phyloP scores from a whole-genome alignment of 1,140 invertebrate genomes.

The Olivierus martensii region DNA sequence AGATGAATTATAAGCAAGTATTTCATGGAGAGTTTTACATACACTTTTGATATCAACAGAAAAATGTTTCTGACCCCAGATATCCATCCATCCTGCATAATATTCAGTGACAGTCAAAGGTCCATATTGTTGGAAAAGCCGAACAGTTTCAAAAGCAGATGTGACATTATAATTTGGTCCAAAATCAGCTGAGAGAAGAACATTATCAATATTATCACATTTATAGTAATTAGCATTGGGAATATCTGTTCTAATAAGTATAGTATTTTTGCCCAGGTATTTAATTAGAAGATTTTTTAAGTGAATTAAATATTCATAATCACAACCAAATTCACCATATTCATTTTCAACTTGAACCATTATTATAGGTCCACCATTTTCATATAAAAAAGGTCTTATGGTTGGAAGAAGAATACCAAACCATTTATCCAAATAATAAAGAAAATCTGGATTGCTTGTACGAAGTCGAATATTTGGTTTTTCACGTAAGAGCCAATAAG shows the following conservation, averaged over 20 bases:
- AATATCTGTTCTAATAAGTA: slow-evolving; percentile 74
- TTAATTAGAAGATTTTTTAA: slow-evolving; percentile 38
- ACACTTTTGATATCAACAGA: slow-evolving; percentile 37
- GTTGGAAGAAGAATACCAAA: slow-evolving; percentile 40
- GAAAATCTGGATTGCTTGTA: slow-evolving; percentile 25
- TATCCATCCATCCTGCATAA: slow-evolving; percentile 72
- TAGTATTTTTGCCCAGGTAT: slow-evolving; percentile 47
- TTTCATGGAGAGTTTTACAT: slow-evolving; percentile 43
- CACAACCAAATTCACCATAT: slow-evolving; percentile 75
- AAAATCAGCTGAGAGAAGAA: slow-evolving; percentile 61
- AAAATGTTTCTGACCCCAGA: slow-evolving; percentile 59
- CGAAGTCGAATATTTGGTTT: slow-evolving; percentile 50
- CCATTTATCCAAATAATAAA: slow-evolving; percentile 44
- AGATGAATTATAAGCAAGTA: slow-evolving; percentile 49
- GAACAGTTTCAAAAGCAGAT: slow-evolving; percentile 27
- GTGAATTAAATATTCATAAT: slow-evolving; percentile 47
- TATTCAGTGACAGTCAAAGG: slow-evolving; percentile 79
- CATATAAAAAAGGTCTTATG: slow-evolving; percentile 45
- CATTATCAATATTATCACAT: slow-evolving; percentile 47
- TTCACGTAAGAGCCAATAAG: slow-evolving; percentile 58
- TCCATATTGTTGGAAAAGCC: slow-evolving; percentile 37
- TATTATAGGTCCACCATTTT: slow-evolving; percentile 65
- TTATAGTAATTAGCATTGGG: slow-evolving; percentile 26
- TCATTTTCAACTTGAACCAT: slow-evolving; percentile 86
- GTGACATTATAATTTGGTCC: slow-evolving; percentile 31